Base-by-base conservation (phyloP, 2,888 invertebrate species). In the Hololepta plana region DNA sequence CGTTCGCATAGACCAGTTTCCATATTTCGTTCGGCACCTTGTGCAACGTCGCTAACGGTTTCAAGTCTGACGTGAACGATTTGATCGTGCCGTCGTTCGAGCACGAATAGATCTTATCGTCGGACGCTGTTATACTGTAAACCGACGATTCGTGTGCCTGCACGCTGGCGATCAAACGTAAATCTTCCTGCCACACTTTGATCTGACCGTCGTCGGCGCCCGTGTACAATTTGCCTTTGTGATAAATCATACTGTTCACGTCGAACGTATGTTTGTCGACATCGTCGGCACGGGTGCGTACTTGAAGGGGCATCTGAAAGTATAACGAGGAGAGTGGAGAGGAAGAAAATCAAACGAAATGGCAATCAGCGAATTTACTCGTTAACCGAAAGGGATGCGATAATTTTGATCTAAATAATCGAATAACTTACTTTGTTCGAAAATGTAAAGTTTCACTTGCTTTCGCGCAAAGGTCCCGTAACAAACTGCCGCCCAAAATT, bases 1-100 rank as follows among this genome's bases (percentile, higher is more conserved):
- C 53, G 24, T 53, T 45, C 19, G 45, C 37, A 14, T 43, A 50
- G 21, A 41, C 45, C 2, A 64, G 34, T 35, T 49, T 54, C 45
- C 53, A 54, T 28, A 55, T 51, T 37, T 63, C 57, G 20, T 56
- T 51, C 23, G 63, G 60, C 3, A 49, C 54, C 3, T 24, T 24
- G 4, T 28, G 7, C 16, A 33, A 17, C 2, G 43, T 45, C 27
- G 37, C 40, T 36, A 52, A 54, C 15, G 40, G 39, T 30, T 48
- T 38, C n/a, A 53, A 40, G 2, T 57, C 62, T 5, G 59, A 40
- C 10, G 59, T 53, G 67, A 70, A 73, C 2, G 63, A 54, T 39
- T 60, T 62, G 12, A 72, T 57, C 4, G 62, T 64, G 3, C 67
- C 67, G 38, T 73, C 74, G 33, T 68, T 69, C 3, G 72, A 72